Conservation (phyloP, 2,888 invertebrate species). For the Lepidochitona cinerea region DNA sequence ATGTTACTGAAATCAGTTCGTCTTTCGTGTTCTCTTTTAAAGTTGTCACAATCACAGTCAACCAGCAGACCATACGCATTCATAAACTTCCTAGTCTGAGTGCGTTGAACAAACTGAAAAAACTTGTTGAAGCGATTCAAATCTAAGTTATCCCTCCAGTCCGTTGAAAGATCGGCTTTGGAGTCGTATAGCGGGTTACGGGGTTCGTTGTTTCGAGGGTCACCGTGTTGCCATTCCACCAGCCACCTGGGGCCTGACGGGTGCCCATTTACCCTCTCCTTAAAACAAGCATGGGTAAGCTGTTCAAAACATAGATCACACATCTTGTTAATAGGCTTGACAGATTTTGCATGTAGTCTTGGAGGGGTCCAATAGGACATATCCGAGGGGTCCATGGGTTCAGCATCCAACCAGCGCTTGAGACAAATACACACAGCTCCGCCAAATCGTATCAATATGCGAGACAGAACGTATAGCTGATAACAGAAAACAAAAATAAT, state of each 20-base stretch:
- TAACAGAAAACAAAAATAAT: no score
- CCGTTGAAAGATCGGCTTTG: slow-evolving; percentile 28
- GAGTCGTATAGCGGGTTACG: slow-evolving; percentile 50
- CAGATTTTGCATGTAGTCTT: not conserved
- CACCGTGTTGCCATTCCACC: slow-evolving; percentile 44
- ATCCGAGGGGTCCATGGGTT: slow-evolving; percentile 32
- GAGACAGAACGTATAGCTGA: slow-evolving; percentile 55
- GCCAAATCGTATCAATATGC: slow-evolving; percentile 53
- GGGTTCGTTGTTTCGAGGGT: slow-evolving; percentile 47
- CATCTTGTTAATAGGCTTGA: slow-evolving; percentile 1
- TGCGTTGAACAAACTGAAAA: slow-evolving; percentile 37
- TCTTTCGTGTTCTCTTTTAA: not conserved
- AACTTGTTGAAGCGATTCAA: slow-evolving; percentile 40
- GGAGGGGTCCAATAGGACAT: slow-evolving; percentile 49
- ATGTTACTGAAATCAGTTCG: not conserved
- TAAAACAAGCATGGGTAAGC: slow-evolving; percentile 38
- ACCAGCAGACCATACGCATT: no score
- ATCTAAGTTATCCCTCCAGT: slow-evolving; percentile 42
- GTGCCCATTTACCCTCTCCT: slow-evolving; percentile 41
- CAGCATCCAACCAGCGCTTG: slow-evolving; percentile 48
- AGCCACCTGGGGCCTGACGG: slow-evolving; percentile 37
- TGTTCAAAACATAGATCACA: slow-evolving; percentile 39
- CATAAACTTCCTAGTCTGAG: slow-evolving; percentile 30
- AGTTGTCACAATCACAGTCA: not conserved
- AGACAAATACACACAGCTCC: slow-evolving; percentile 52